Evolutionary conservation across 2,888 invertebrate species (phyloP), one percentile per base, ranked within the genome.

Genomic region (Orthosia cruda): DNA sequence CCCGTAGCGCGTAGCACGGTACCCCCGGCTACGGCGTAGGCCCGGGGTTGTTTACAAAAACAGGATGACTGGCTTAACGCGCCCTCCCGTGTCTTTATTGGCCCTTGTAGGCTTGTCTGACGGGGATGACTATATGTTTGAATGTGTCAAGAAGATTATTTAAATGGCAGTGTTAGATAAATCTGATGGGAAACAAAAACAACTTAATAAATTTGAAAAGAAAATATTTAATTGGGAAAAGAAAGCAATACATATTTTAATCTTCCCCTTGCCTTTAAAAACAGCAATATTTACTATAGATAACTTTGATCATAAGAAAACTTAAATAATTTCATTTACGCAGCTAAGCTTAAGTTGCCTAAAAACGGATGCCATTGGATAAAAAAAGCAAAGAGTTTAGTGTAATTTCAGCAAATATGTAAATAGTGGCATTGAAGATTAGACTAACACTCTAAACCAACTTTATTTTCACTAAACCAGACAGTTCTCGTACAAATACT

Each of bases 1-100:
- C 80, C 75, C 73, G 74, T 58, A 74, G 74, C 74, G 26, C 77
- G 49, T 49, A 26, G 74, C 74, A 50, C 59, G 80, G 62, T 72
- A 86, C 84, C 87, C 85, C 82, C 79, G 87, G 61, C 85, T 85
- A 89, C 88, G 83, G 83, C 87, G 87, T 89, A 91, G 90, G 84
- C 83, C 79, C 83, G 87, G 92, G 91, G 92, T 90, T 95, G 95
- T 95, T 96, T 96, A 95, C 95, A 93, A 94, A 94, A 96, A 95
- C 95, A 95, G 89, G 93, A 95, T 96, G 96, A 96, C 95, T 96
- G 92, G 95, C 95, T 91, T 88, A 93, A 93, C 92, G 91, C 90
- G 91, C 93, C 92, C 92, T 89, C 89, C 91, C 92, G 90, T 90
- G 93, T 91, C 93, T 94, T 94, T 94, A 95, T 94, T 93, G 93